phyloP scores from a whole-genome alignment of 1,140 invertebrate species.

The Scaptomyza hsui region DNA sequence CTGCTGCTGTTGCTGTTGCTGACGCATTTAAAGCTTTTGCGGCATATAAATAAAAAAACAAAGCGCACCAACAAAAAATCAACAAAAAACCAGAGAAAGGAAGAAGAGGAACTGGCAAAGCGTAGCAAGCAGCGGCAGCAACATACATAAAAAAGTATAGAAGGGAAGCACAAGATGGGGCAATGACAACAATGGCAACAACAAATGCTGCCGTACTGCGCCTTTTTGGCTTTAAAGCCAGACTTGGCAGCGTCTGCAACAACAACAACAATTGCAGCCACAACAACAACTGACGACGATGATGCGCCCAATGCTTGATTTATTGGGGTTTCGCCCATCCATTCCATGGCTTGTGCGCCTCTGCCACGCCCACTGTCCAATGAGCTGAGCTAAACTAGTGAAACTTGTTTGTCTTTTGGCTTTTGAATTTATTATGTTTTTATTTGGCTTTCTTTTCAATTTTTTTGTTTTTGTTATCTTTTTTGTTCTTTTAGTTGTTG shows the following conservation, averaged over 20 bases:
- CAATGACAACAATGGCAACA: conserved; percentile 45
- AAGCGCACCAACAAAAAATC: not conserved
- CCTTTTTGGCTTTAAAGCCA: conserved; percentile 19
- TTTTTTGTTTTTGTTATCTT: conserved; percentile 42
- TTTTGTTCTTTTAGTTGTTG: conserved; percentile 39
- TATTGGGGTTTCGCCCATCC: conserved; percentile 40
- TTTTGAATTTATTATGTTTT: conserved; percentile 78
- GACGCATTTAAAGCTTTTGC: conserved; percentile 80
- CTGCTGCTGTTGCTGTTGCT: conserved; percentile 54
- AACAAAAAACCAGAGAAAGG: conserved; percentile 9
- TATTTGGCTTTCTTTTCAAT: conserved; percentile 54
- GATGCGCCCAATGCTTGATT: conserved; percentile 77
- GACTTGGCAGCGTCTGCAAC: conserved; percentile 43
- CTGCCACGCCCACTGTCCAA: conserved; percentile 58
- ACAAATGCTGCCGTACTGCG: conserved; percentile 14
- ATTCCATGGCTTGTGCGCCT: not conserved
- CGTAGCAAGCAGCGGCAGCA: conserved; percentile 28
- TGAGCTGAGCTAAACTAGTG: conserved; percentile 50
- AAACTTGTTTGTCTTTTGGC: conserved; percentile 69
- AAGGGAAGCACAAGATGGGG: conserved; percentile 8
- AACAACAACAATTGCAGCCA: too few species aligned
- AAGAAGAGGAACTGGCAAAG: conserved; percentile 58
- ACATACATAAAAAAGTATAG: not conserved
- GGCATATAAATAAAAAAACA: conserved; percentile 73
- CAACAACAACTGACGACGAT: conserved; percentile 7